Percentiles rank a stretch among this genome's conserved stretches.
phyloP scores from a whole-genome alignment of 2,797 vertebrate species.

The Anniella stebbinsi region DNA sequence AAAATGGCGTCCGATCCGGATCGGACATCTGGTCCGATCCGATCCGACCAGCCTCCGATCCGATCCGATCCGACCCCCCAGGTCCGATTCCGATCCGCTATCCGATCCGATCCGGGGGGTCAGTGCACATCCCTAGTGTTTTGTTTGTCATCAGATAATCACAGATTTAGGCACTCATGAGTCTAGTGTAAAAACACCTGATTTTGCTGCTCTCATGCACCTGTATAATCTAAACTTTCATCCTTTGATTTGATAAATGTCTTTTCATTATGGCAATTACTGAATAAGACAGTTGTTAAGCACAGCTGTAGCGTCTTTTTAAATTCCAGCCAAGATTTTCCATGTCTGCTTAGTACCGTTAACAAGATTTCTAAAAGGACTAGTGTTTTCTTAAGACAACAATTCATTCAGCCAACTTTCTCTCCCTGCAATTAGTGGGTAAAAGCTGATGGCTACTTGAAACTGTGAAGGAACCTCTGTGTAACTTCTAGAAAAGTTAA shows the following conservation, averaged over 20 bases:
- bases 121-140: too few relatives aligned
- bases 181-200: conserved; percentile 63
- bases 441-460: conserved; percentile 23
- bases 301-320: conserved; percentile 39
- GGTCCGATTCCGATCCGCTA: too few relatives aligned
- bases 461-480: conserved; percentile 32
- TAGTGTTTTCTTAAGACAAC: conserved; percentile 59
- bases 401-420: conserved; percentile 41
- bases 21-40: too few relatives aligned
- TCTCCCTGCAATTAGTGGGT: conserved; percentile 31
- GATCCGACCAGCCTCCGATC: too few relatives aligned
- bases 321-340: conserved; percentile 62
- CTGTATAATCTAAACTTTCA: conserved; percentile 65
- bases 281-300: conserved; percentile 14
- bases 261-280: conserved; percentile 39
- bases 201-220: conserved; percentile 60
- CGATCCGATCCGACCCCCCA: too few relatives aligned
- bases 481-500: conserved; percentile 32
- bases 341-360: conserved; percentile 50
- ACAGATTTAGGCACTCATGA: conserved; percentile 61
- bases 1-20: too few relatives aligned
- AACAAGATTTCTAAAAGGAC: conserved; percentile 33
- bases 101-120: too few relatives aligned
- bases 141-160: conserved; percentile 30
- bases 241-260: conserved; percentile 56